Evolutionary conservation across 2,888 invertebrate genomes (phyloP), one percentile per base, ranked within the genome.

Genomic region (Drosophila mercatorum): DNA sequence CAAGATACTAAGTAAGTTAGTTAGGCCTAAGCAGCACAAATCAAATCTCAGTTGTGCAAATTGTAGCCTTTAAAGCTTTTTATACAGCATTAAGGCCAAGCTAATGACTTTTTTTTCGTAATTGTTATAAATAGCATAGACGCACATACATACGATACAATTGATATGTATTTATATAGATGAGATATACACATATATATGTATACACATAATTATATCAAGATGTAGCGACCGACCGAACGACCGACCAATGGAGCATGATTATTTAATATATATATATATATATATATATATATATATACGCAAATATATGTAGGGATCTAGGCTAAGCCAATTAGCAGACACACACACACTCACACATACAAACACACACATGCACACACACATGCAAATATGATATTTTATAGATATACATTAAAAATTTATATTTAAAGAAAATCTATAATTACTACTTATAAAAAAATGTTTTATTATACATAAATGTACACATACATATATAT

Each of bases 211-310:
- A 34, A 6, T 28, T 22, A 56, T 55, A 76, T 41, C 26, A 64
- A 40, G 31, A 40, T 31, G 31, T 40, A 38, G 52, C 43, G 55
- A 82, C 72, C 81, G 91, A 92, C 83, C 91, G 90, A 92, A 84
- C 88, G 84, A 90, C 80, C 88, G 88, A 89, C 88, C 88, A 85
- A 87, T 87, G 69, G 81, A 80, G 80, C 76, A 70, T 49, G 26
- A 52, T 67, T 34, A 44, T 65, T 49, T 41, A 52, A 46, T 62
- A 38, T 38, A 61, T 2, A 51, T 62, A 36, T 52, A 17, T 17
- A 17, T 17, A 17, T 17, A 17, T 17, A 17, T 17, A 17, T 17
- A 0, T 17, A 17, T 17, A 46, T 62, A 38, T 38, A 52, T 0
- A 51, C 17, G 31, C 36, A 66, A 26, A 28, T 59, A 31, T 59